phyloP scores from a whole-genome alignment of 2,888 invertebrate genomes.

The Neelides folsomi region DNA sequence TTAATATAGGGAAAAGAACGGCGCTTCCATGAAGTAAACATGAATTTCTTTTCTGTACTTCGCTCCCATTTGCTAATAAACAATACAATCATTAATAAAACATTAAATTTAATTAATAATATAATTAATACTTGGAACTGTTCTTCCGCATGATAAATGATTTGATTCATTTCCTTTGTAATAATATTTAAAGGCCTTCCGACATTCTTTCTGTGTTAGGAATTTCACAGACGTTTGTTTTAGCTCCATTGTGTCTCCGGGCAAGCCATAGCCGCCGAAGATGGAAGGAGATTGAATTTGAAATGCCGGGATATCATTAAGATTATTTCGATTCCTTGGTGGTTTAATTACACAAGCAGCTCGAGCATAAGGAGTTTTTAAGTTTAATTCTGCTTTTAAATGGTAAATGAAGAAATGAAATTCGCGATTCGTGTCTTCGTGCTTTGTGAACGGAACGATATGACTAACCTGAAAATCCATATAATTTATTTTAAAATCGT shows the following conservation, averaged over 20 bases:
- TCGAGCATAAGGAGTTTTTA: conserved; percentile 4
- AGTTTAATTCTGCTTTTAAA: background rate
- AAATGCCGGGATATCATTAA: no score
- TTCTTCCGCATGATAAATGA: no score
- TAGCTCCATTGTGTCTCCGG: no score
- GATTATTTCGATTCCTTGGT: no score
- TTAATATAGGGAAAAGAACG: background rate
- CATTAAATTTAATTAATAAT: no score
- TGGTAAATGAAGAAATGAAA: conserved; percentile 9
- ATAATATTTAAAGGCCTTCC: background rate
- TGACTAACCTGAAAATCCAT: conserved; percentile 1
- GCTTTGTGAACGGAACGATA: conserved; percentile 3
- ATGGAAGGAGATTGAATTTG: no score
- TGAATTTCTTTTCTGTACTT: background rate
- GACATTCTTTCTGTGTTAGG: background rate
- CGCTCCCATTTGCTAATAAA: background rate
- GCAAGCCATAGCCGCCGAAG: no score
- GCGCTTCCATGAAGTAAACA: conserved; percentile 3
- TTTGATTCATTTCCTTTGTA: background rate
- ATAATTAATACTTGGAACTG: no score
- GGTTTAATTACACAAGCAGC: background rate
- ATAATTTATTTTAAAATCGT: no score
- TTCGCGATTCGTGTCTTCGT: conserved; percentile 3
- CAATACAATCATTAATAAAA: no score
- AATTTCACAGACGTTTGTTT: background rate